Conservation (phyloP, 2,888 invertebrate species). For the Odontocolon sp. region DNA sequence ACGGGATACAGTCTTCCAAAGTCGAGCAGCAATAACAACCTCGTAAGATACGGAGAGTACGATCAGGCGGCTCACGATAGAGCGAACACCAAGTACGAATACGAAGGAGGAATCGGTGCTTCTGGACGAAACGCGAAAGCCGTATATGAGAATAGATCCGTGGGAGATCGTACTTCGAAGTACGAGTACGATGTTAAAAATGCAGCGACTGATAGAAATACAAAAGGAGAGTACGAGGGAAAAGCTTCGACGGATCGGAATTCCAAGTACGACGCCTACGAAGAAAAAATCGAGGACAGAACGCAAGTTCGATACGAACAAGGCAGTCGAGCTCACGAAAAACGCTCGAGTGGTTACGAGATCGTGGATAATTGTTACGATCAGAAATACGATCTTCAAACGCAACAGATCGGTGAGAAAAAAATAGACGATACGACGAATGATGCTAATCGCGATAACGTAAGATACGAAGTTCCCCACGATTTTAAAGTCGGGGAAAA, state of each 20-base stretch:
- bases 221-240: constrained; percentile 49
- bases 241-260: constrained; percentile 66
- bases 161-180: constrained; percentile 42
- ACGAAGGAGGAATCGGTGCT: constrained; percentile 61
- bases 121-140: constrained; percentile 33
- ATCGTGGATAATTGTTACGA: constrained; percentile 73
- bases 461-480: constrained; percentile 75
- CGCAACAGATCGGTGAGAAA: constrained; percentile 57
- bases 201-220: constrained; percentile 26
- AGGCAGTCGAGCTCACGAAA: constrained; percentile 60
- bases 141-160: constrained; percentile 50
- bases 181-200: constrained; percentile 53
- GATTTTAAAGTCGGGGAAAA: constrained; percentile 82
- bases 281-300: constrained; percentile 65
- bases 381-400: constrained; percentile 67
- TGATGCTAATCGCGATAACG: constrained; percentile 68
- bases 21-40: constrained; percentile 74
- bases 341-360: constrained; percentile 70
- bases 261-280: constrained; percentile 73
- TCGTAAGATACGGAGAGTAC: constrained; percentile 73
- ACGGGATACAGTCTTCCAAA: constrained; percentile 75
- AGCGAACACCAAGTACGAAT: constrained; percentile 63
- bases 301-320: constrained; percentile 64
- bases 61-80: constrained; percentile 67
- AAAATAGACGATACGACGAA: constrained; percentile 62